Conservation (phyloP, 2,113 vertebrate genomes). For the Phaethon lepturus region DNA sequence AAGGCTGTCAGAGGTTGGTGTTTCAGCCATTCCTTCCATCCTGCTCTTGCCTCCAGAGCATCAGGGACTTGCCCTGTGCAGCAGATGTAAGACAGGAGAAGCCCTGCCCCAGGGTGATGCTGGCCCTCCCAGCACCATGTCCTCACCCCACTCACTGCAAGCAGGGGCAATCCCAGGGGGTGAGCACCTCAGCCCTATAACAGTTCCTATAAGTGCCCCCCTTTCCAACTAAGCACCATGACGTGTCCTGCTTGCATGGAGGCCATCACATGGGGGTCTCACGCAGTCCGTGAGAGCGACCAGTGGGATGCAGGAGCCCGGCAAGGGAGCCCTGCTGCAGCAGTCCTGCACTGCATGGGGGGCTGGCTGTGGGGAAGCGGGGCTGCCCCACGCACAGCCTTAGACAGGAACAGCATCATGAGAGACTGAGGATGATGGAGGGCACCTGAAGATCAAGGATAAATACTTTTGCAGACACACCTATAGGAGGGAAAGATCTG, state of each 20-base stretch:
- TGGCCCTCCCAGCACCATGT: neutral
- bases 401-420: neutral
- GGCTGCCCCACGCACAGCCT: neutral
- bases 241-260: neutral
- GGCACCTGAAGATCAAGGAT: neutral
- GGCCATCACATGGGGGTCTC: neutral
- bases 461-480: neutral
- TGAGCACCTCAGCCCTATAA: neutral
- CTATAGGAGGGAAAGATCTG: neutral
- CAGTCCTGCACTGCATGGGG: neutral
- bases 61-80: neutral
- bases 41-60: neutral
- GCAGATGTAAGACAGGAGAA: neutral
- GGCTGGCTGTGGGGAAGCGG: neutral
- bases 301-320: neutral
- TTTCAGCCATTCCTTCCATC: neutral
- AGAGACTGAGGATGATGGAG: neutral
- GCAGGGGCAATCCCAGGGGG: fast-evolving
- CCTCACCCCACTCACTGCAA: neutral
- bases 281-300: neutral
- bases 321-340: neutral
- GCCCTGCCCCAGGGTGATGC: neutral
- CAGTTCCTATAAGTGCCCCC: fast-evolving
- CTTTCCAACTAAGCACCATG: neutral
- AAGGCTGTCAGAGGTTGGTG: neutral